phyloP scores from a whole-genome alignment of 2,113 vertebrate species.

The Actinemys pallida region DNA sequence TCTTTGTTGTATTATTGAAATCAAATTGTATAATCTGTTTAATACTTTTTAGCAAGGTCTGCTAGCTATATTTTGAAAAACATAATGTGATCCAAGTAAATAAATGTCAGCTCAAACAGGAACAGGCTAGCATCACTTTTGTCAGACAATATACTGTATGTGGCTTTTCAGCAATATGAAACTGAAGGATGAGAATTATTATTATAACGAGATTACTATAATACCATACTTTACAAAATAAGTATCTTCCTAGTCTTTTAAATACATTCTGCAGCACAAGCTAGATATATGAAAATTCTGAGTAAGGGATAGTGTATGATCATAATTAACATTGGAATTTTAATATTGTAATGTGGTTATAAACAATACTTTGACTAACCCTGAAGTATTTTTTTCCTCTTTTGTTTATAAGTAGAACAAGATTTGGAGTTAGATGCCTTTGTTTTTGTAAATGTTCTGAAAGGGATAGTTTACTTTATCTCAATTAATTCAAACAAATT shows the following conservation, averaged over 20 bases:
- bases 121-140: slow-evolving; percentile 19
- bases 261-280: background rate
- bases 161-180: slow-evolving; percentile 17
- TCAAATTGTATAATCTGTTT: background rate
- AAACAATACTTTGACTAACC: slow-evolving; percentile 13
- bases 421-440: background rate
- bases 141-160: background rate
- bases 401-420: background rate
- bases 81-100: slow-evolving; percentile 29
- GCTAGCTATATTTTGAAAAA: slow-evolving; percentile 46
- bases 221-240: slow-evolving; percentile 7
- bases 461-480: background rate
- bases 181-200: background rate
- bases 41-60: slow-evolving; percentile 36
- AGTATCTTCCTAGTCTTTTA: background rate
- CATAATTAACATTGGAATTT: slow-evolving; percentile 18
- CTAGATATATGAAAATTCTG: slow-evolving; percentile 40
- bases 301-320: background rate
- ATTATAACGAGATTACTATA: slow-evolving; percentile 8
- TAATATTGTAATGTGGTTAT: background rate
- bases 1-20: slow-evolving; percentile 49
- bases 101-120: slow-evolving; percentile 54
- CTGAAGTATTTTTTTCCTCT: background rate
- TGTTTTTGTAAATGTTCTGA: background rate
- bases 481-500: background rate